These are phyloP conservation scores for Parnassius orleans DNA, from an alignment of 2,888 invertebrate genomes.

Conservation along the genomic window DNA sequence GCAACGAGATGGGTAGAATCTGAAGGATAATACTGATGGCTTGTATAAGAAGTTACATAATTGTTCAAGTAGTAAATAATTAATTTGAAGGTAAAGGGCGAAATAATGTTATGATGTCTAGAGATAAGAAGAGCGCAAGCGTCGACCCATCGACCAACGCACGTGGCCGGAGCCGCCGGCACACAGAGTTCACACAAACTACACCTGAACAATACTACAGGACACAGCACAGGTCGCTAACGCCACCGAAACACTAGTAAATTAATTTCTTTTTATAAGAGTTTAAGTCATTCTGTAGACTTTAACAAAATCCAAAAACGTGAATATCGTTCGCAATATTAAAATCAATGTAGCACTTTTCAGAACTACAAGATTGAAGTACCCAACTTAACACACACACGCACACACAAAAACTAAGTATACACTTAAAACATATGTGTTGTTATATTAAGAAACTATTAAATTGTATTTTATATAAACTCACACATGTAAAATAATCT, in stretches of 20 bases:
- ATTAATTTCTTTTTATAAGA: too few species aligned
- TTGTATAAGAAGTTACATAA: background rate
- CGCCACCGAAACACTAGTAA: too few species aligned
- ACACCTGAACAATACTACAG: constrained; percentile 16
- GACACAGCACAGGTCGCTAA: background rate
- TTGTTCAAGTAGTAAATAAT: constrained; percentile 8
- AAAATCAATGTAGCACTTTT: too few species aligned
- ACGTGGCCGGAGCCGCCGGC: constrained; percentile 49
- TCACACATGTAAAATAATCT: background rate
- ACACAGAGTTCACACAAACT: constrained; percentile 38
- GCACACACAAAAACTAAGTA: too few species aligned
- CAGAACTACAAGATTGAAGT: too few species aligned
- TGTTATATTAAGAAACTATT: too few species aligned
- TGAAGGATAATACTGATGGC: background rate
- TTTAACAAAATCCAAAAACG: too few species aligned
- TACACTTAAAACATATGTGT: too few species aligned
- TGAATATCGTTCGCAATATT: too few species aligned
- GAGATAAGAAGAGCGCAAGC: constrained; percentile 52
- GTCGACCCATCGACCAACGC: constrained; percentile 67
- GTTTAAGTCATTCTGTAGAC: too few species aligned
- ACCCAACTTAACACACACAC: too few species aligned
- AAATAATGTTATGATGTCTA: constrained; percentile 44
- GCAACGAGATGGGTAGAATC: background rate
- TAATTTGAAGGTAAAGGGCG: constrained; percentile 28
- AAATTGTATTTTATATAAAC: background rate